phyloP scores from a whole-genome alignment of 2,113 vertebrate species.

The Lanius collurio region DNA sequence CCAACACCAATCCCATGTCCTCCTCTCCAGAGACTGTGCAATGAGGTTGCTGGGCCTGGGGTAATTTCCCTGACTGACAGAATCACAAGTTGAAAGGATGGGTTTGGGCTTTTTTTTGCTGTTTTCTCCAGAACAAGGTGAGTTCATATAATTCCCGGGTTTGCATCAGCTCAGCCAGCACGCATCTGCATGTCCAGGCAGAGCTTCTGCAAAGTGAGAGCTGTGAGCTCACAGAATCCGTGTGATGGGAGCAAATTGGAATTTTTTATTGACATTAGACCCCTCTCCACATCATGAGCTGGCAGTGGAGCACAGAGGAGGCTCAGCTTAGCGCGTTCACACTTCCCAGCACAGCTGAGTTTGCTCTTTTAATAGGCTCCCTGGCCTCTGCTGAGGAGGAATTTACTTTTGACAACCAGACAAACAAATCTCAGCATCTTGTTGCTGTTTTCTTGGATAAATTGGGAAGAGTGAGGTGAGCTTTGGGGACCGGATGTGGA shows the following conservation, averaged over 20 bases:
- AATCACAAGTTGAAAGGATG: not conserved
- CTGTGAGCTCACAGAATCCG: not conserved
- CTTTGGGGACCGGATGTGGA: not conserved
- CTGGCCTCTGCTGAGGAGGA: not conserved
- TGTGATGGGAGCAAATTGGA: not conserved
- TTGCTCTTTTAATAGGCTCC: conserved; percentile 19
- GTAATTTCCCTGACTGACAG: not conserved
- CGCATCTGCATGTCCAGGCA: not conserved
- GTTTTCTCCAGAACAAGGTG: not conserved
- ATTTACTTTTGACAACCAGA: not conserved
- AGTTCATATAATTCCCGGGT: not conserved
- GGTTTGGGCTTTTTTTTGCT: not conserved
- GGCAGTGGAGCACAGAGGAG: not conserved
- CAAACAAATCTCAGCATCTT: not conserved
- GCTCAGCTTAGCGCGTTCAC: not conserved
- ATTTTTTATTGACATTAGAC: conserved; percentile 7
- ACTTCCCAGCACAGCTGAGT: not conserved
- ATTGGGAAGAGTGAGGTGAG: not conserved
- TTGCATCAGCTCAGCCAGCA: not conserved
- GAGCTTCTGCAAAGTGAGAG: not conserved
- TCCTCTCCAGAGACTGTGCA: not conserved
- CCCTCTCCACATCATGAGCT: not conserved
- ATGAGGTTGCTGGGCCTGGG: not conserved
- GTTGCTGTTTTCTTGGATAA: not conserved
- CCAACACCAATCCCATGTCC: not conserved